Base-by-base conservation (phyloP, 2,113 vertebrate genomes). In the Sorex fumeus region DNA sequence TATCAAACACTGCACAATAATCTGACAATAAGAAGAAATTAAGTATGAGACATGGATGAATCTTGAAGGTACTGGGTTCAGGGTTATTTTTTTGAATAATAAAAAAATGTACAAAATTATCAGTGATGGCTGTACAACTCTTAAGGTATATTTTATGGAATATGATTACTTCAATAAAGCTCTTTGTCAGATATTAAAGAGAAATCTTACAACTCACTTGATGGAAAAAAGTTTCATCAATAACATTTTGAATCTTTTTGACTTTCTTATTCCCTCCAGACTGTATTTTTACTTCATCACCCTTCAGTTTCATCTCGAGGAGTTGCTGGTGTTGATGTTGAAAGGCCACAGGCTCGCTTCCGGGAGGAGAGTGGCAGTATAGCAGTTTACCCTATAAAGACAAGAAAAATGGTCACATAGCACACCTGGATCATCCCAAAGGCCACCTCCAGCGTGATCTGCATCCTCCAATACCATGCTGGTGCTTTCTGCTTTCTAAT, bases 171-270 rank as follows among this genome's bases (percentile, higher is more conserved):
- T 81, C 27, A 86, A 16, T 9, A 87, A 77, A 89, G 9, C n/a
- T 82, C 5, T 64, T 90, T 83, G 28, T 75, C 34, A 76, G 64
- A 83, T 82, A 15, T 62, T 80, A 85, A 71, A 84, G 62, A 69
- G 80, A 85, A 89, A 57, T 53, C 57, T 60, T 12, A 86, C n/a
- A 83, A 95, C 60, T 97, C 97, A 99, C 99, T 98, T 99, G 99
- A 96, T 99, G 98, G 94, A 99, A 99, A 97, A 99, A 99, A 1
- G 97, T 97, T 97, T 98, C 98, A 96, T 99, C 99, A 19, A 99
- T 99, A 5, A 97, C 76, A 94, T 99, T 99, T 97, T 99, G 99
- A 36, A 99, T 99, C 90, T 98, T 98, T 93, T 97, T 98, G 89
- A 97, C 94, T 96, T 97, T 99, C n/a, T 79, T 96, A 28, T 93